Percentiles rank a stretch among this genome's conserved stretches.
These are phyloP conservation scores for Eidolon dupreanum DNA, from an alignment of 2,797 vertebrate genomes.

Conservation along the genomic window DNA sequence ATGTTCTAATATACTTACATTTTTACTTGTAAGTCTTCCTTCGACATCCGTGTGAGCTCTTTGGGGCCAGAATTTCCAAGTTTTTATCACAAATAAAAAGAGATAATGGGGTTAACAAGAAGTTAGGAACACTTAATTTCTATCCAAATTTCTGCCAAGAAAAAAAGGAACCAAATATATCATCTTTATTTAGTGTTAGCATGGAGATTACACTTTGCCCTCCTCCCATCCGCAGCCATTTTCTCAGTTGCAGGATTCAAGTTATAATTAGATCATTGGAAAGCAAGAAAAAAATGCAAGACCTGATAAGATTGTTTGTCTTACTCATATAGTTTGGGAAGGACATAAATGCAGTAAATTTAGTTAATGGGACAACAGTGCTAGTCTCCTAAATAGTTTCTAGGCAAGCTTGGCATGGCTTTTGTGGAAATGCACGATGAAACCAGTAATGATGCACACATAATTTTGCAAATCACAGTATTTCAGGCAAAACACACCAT, in stretches of 20 bases:
- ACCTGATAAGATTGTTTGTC: background rate
- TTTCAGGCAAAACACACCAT: slow-evolving; percentile 70
- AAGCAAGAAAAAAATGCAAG: background rate
- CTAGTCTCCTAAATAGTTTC: background rate
- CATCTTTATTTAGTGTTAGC: background rate
- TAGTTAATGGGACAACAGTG: background rate
- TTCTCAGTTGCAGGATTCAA: background rate
- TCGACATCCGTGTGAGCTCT: background rate
- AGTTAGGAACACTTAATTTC: slow-evolving; percentile 17
- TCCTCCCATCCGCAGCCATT: background rate
- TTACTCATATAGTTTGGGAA: slow-evolving; percentile 14
- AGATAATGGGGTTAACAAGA: background rate
- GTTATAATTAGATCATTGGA: background rate
- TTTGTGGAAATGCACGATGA: slow-evolving; percentile 28
- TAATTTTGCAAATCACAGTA: slow-evolving; percentile 62
- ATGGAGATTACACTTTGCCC: background rate
- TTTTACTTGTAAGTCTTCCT: background rate
- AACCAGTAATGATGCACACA: slow-evolving; percentile 16
- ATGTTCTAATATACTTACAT: background rate
- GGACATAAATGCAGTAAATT: background rate
- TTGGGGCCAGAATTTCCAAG: background rate
- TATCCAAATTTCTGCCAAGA: slow-evolving; percentile 17
- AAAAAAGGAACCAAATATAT: background rate
- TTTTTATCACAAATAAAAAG: background rate
- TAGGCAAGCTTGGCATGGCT: background rate